Percentiles rank a stretch among this genome's conserved stretches.
Conservation (phyloP, 2,113 vertebrate genomes). For the Hymenochirus boettgeri region DNA sequence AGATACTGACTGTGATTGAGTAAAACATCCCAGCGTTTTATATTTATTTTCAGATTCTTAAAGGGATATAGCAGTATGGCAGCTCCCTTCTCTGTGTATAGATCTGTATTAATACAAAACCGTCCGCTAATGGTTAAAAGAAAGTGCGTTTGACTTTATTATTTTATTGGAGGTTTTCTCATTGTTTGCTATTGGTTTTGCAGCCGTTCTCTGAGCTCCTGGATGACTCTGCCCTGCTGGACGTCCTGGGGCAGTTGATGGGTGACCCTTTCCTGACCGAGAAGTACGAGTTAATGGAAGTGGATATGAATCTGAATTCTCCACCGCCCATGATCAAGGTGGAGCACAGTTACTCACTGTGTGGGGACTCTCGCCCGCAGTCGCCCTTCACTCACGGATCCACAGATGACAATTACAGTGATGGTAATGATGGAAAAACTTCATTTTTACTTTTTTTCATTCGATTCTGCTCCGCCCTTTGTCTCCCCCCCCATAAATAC, state of each 20-base stretch:
- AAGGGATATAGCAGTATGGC: too few relatives aligned
- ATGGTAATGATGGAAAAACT: constrained; percentile 60
- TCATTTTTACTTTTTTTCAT: too few relatives aligned
- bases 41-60: too few relatives aligned
- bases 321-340: constrained; percentile 90
- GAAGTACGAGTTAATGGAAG: constrained; percentile 75
- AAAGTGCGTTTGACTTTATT: too few relatives aligned
- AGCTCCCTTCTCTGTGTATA: too few relatives aligned
- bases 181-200: constrained; percentile 8
- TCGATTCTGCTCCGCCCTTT: too few relatives aligned
- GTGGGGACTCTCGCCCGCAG: constrained; percentile 87
- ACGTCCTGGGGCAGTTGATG: constrained; percentile 91
- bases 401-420: constrained; percentile 73
- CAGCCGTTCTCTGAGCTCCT: constrained; percentile 95
- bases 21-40: too few relatives aligned
- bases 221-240: constrained; percentile 90
- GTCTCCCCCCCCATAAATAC: too few relatives aligned
- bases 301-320: constrained; percentile 73
- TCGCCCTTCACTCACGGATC: constrained; percentile 85
- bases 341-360: constrained; percentile 95
- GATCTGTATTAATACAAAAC: too few relatives aligned
- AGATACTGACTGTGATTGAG: too few relatives aligned
- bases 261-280: constrained; percentile 94
- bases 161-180: too few relatives aligned
- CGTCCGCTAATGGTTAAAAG: too few relatives aligned